Evolutionary conservation across 2,797 vertebrate genomes (phyloP).

Genomic region (Hydrophis major): DNA sequence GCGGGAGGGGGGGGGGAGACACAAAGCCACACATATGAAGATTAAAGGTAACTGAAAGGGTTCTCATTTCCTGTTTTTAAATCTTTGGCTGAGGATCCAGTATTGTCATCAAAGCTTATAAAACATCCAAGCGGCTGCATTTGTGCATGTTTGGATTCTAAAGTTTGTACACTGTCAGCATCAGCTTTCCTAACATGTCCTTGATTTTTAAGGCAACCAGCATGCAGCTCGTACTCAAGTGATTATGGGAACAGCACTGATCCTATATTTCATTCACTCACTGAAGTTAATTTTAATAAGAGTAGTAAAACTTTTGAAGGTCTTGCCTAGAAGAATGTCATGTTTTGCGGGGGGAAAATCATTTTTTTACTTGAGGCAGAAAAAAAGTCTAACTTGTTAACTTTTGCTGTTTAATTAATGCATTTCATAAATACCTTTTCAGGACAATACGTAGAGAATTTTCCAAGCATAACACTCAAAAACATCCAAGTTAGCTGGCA

Average conservation of each 20-base stretch:
- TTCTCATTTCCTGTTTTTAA: slow-evolving; percentile 61
- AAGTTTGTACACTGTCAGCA: slow-evolving; percentile 2
- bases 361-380: not conserved
- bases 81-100: slow-evolving; percentile 50
- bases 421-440: not conserved
- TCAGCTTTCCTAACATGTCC: slow-evolving; percentile 7
- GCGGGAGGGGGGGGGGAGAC: not conserved
- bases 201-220: slow-evolving; percentile 37
- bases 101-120: slow-evolving; percentile 56
- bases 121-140: slow-evolving; percentile 38
- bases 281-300: slow-evolving; percentile 56
- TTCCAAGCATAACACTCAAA: not conserved
- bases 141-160: slow-evolving; percentile 31
- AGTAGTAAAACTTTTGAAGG: slow-evolving; percentile 44
- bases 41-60: slow-evolving; percentile 81
- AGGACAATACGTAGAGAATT: not conserved
- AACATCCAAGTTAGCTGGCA: not conserved
- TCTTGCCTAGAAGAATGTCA: not conserved
- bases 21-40: slow-evolving; percentile 62
- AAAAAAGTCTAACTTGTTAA: not conserved
- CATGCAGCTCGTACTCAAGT: slow-evolving; percentile 23
- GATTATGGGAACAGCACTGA: slow-evolving; percentile 19
- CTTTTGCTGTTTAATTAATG: not conserved
- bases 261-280: slow-evolving; percentile 52
- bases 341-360: not conserved